Percentiles rank a stretch among this genome's conserved stretches.
These are phyloP conservation scores for Dinothrombium tinctorium DNA, from an alignment of 1,140 invertebrate genomes.

Conservation along the genomic window DNA sequence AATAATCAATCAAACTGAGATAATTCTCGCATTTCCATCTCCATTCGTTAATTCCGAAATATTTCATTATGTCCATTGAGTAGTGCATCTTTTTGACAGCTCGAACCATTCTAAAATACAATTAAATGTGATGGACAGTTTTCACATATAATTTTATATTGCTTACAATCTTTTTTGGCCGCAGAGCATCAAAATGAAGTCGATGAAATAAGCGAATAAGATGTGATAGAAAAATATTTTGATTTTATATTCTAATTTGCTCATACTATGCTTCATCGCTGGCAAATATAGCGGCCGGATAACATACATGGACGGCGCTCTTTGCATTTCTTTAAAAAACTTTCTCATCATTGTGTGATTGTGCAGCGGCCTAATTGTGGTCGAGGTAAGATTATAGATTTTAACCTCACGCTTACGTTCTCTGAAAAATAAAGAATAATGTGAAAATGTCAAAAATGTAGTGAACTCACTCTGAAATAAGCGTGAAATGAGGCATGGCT, in stretches of 20 bases:
- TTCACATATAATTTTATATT: neutral
- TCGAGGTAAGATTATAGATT: neutral
- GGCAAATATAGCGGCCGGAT: neutral
- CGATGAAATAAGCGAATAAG: conserved; percentile 4
- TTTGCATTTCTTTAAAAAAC: conserved; percentile 4
- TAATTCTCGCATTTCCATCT: conserved; percentile 46
- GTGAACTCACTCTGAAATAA: conserved; percentile 28
- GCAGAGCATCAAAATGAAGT: neutral
- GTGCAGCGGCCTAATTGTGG: neutral
- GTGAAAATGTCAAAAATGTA: too few species aligned
- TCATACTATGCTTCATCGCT: neutral
- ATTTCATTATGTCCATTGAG: conserved; percentile 35
- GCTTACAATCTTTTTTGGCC: conserved; percentile 4
- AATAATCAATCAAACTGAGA: conserved; percentile 23
- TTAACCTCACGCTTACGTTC: neutral
- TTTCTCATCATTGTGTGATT: neutral
- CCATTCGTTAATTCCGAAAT: conserved; percentile 58
- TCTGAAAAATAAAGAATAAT: too few species aligned
- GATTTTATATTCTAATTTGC: neutral
- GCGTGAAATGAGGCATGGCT: conserved; percentile 44
- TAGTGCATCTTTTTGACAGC: conserved; percentile 9
- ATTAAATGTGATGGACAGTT: neutral
- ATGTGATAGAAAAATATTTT: neutral
- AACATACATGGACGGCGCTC: conserved; percentile 18
- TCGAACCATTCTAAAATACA: conserved; percentile 6